Evolutionary conservation across 2,113 vertebrate species (phyloP), one percentile per base, ranked within the genome.

Genomic region (Otis tarda): DNA sequence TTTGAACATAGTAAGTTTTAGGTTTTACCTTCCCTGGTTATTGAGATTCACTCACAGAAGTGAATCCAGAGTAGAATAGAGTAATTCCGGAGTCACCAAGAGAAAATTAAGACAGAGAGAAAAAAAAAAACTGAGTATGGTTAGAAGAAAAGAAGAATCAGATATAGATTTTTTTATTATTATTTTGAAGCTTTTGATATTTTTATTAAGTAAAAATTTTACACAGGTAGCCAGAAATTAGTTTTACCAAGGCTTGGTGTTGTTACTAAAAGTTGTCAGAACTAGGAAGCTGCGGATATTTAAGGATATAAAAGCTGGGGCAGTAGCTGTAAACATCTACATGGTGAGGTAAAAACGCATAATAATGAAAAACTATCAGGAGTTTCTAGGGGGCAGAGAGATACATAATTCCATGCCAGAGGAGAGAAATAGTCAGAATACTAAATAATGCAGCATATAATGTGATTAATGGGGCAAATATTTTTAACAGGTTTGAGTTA

Each of bases 401-500:
- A 71, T 21, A 64, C 2, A n/a, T 27, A 92, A 82, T 80, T 89
- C 82, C 43, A 77, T 8, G 22, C 20, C 33, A 85, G 59, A 77
- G 31, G 28, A 93, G 65, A 77, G 37, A 91, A 95, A 55, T 39
- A 83, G 37, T 15, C 55, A 80, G 67, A 74, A 77, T 56, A 77
- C 41, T 67, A 92, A 93, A 76, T 86, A 94, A 61, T 4, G 2
- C 56, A 92, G 60, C 63, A 86, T 15, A 88, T 80, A 92, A 87
- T 69, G 49, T 71, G 77, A 95, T 89, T 94, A 93, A 95, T 70
- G 60, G 52, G 55, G 25, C 41, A 94, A 95, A 86, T 83, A 74
- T 60, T 96, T 97, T 90, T 91, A 90, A 91, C 31, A 88, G 50
- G 12, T 95, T 80, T 92, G 47, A 88, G 47, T 59, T 60, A 75